Conservation (phyloP, 1,140 invertebrate species). For the Daktulosphaira vitifoliae region DNA sequence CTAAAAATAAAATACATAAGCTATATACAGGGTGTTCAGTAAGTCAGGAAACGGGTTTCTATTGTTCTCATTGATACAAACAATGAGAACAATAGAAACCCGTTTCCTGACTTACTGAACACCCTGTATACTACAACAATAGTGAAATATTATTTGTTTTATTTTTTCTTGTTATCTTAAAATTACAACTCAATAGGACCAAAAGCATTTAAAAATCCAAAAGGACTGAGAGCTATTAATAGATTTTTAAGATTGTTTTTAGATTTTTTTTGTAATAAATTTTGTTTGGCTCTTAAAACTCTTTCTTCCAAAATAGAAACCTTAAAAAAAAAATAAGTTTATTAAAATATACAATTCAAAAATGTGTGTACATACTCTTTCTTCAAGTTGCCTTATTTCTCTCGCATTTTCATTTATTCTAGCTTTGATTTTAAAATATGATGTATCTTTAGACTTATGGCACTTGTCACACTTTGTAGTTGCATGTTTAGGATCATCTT, state of each 20-base stretch:
- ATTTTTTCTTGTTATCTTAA: no score
- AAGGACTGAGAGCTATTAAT: not conserved
- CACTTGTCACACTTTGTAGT: not conserved
- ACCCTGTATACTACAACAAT: no score
- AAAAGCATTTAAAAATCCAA: not conserved
- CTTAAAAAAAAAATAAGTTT: conserved; percentile 2
- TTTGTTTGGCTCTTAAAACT: not conserved
- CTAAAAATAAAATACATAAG: no score
- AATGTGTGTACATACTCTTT: not conserved
- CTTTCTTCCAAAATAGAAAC: not conserved
- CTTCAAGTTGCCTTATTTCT: not conserved
- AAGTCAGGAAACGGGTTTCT: no score
- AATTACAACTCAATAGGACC: not conserved
- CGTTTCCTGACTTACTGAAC: no score
- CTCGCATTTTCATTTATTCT: not conserved
- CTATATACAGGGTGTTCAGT: no score
- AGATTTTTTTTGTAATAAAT: not conserved
- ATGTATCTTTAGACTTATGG: not conserved
- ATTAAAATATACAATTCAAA: not conserved
- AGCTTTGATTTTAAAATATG: not conserved
- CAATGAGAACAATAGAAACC: no score
- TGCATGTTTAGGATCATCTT: not conserved
- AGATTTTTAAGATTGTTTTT: not conserved
- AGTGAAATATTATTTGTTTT: no score
- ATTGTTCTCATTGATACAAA: no score